A percentile compares a stretch with the other conserved stretches of the same genome.
These are phyloP conservation scores for Poecile montanus DNA, from an alignment of 2,797 vertebrate genomes.

Conservation along the genomic window DNA sequence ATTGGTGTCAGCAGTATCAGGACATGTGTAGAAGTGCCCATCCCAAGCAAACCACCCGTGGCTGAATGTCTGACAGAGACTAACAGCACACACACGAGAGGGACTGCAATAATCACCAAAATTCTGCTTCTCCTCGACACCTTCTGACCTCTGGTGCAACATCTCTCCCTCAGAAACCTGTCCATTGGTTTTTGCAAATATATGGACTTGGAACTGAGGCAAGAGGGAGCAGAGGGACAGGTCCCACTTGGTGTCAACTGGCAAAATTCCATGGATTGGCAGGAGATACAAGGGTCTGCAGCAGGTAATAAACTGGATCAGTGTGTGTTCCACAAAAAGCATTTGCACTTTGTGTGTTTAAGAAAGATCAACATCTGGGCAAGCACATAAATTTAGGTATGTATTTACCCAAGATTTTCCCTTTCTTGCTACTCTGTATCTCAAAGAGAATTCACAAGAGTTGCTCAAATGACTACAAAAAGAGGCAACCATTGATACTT, in stretches of 20 bases:
- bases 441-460: background rate
- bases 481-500: background rate
- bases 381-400: background rate
- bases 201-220: fast-evolving
- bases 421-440: background rate
- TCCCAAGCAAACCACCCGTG: background rate
- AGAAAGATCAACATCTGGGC: background rate
- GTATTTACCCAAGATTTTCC: background rate
- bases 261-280: fast-evolving
- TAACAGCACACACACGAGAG: background rate
- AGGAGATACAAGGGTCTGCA: background rate
- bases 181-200: background rate
- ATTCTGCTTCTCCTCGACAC: fast-evolving
- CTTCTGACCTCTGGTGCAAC: background rate
- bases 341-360: background rate
- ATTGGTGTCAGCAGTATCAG: background rate
- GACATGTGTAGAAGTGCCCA: background rate
- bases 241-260: background rate
- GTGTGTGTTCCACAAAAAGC: background rate
- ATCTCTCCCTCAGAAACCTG: background rate
- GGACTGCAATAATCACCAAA: too few relatives aligned
- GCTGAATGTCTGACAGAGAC: fast-evolving
- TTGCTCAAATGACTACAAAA: background rate
- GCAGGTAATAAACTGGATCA: background rate
- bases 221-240: background rate